Conservation (phyloP, 2,113 vertebrate species). For the Bucco capensis region DNA sequence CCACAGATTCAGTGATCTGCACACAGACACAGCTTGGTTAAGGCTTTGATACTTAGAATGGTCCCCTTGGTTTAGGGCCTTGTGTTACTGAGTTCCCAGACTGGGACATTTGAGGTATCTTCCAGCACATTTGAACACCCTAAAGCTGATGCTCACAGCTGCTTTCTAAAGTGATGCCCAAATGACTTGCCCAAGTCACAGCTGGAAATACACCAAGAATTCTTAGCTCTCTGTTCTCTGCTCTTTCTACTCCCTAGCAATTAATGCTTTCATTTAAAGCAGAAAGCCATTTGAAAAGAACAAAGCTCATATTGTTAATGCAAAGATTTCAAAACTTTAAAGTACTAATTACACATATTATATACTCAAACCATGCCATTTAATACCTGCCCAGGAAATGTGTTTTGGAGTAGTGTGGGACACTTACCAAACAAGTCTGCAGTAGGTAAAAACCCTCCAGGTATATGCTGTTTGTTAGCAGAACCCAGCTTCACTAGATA, state of each 20-base stretch:
- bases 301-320: not conserved
- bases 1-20: not conserved
- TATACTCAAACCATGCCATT: conserved; percentile 11
- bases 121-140: not conserved
- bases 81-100: not conserved
- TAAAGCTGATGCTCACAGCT: not conserved
- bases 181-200: not conserved
- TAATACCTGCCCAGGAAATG: not conserved
- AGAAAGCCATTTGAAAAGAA: not conserved
- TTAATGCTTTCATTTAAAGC: not conserved
- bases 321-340: not conserved
- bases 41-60: not conserved
- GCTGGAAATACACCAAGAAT: not conserved
- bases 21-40: not conserved
- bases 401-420: not conserved
- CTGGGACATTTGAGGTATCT: not conserved
- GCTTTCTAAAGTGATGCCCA: not conserved
- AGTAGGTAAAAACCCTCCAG: not conserved
- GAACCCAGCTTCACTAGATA: not conserved
- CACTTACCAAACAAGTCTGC: not conserved
- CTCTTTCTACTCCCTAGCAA: not conserved
- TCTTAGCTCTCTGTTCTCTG: not conserved
- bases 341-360: conserved; percentile 4
- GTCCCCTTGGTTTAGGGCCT: not conserved
- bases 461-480: not conserved